phyloP scores from a whole-genome alignment of 2,888 invertebrate species.

The Drosophila niveifrons region DNA sequence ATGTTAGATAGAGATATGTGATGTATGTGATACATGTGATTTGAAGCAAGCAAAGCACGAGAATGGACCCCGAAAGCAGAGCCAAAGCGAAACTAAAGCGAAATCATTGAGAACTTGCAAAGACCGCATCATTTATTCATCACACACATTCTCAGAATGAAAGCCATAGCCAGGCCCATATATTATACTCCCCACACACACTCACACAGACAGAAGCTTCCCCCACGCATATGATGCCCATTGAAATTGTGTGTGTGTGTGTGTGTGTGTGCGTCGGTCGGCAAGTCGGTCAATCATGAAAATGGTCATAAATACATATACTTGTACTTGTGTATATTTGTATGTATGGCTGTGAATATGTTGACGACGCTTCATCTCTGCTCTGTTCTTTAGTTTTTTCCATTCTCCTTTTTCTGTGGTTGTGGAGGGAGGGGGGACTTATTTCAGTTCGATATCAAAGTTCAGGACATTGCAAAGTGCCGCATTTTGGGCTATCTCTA shows the following conservation, averaged over 20 bases:
- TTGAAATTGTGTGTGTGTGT: constrained; percentile 41
- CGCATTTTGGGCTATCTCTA: constrained; percentile 24
- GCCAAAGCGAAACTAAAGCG: constrained; percentile 63
- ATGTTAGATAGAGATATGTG: constrained; percentile 29
- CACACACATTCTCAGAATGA: constrained; percentile 67
- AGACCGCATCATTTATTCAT: constrained; percentile 78
- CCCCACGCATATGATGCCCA: constrained; percentile 16
- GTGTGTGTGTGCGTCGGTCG: neutral
- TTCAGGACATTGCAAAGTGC: constrained; percentile 44
- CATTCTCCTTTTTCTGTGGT: constrained; percentile 8
- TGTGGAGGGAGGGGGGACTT: constrained; percentile 15
- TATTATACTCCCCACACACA: constrained; percentile 41
- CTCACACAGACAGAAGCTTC: neutral
- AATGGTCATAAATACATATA: constrained; percentile 69
- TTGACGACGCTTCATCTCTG: constrained; percentile 37
- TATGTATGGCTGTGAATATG: constrained; percentile 32
- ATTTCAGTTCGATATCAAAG: constrained; percentile 64
- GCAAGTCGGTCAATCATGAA: constrained; percentile 74
- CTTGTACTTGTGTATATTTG: constrained; percentile 30
- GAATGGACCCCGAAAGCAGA: constrained; percentile 24
- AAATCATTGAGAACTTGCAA: constrained; percentile 68
- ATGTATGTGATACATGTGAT: no score
- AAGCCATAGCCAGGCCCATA: constrained; percentile 56
- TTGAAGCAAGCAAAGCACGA: constrained; percentile 26
- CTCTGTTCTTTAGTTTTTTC: no score